phyloP scores from a whole-genome alignment of 2,888 invertebrate genomes.

The Heliconius ethilla region DNA sequence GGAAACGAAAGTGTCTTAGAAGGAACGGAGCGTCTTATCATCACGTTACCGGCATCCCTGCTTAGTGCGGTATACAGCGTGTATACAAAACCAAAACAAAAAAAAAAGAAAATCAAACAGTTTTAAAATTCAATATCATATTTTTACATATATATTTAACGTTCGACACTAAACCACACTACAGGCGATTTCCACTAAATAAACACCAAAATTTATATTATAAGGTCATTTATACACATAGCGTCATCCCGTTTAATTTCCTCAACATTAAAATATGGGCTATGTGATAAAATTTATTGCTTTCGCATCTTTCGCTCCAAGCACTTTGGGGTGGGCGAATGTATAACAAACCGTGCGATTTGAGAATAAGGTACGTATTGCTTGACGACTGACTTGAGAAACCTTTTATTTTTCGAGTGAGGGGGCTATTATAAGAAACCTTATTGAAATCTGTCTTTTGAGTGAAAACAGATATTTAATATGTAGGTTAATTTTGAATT shows the following conservation, averaged over 20 bases:
- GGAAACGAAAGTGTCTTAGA: too few relatives aligned
- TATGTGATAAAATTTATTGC: conserved; percentile 31
- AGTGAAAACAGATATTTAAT: neutral
- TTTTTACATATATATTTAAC: neutral
- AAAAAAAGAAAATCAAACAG: neutral
- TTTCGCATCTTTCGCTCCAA: conserved; percentile 13
- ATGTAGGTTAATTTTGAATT: neutral
- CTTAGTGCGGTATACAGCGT: too few relatives aligned
- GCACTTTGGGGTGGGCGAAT: conserved; percentile 23
- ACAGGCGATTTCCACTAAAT: neutral
- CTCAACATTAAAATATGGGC: conserved; percentile 34
- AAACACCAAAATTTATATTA: conserved; percentile 11
- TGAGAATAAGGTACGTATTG: conserved; percentile 27
- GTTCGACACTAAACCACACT: neutral
- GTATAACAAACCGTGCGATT: conserved; percentile 30
- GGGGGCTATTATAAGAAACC: neutral
- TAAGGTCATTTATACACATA: conserved; percentile 14
- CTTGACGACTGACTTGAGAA: neutral
- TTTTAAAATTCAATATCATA: neutral
- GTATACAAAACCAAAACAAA: too few relatives aligned
- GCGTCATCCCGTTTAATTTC: conserved; percentile 34
- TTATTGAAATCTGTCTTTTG: conserved; percentile 15
- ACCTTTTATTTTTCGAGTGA: neutral
- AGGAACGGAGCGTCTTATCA: too few relatives aligned
- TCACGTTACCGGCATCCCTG: too few relatives aligned